A percentile compares a stretch with the other conserved stretches of the same genome.
These are phyloP conservation scores for Cygnus olor DNA, from an alignment of 2,797 vertebrate species.

Conservation along the genomic window DNA sequence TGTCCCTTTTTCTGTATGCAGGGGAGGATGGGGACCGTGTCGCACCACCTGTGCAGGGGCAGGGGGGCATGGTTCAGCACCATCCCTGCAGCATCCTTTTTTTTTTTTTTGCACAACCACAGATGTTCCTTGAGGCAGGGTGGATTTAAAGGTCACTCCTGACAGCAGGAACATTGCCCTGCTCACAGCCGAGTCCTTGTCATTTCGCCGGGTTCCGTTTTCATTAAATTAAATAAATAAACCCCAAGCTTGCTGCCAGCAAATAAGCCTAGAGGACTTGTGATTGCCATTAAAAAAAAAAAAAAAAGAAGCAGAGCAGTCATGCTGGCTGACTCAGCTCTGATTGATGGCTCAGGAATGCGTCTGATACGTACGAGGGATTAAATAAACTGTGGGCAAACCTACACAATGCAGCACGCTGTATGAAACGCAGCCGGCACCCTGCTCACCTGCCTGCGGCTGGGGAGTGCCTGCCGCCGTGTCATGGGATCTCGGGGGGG, in stretches of 20 bases:
- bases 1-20: neutral
- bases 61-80: fast-evolving
- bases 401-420: neutral
- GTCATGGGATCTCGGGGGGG: neutral
- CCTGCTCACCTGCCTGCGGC: conserved; percentile 17
- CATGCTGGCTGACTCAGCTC: conserved; percentile 63
- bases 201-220: neutral
- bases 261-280: conserved; percentile 14
- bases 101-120: neutral
- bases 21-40: fast-evolving
- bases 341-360: conserved; percentile 70
- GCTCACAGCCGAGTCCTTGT: neutral
- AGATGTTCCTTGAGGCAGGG: neutral
- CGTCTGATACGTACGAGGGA: conserved; percentile 43
- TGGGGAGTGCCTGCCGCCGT: neutral
- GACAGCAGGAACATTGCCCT: neutral
- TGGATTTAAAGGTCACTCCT: conserved; percentile 30
- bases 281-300: neutral
- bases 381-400: conserved; percentile 31
- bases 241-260: neutral
- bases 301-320: neutral
- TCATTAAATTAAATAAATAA: neutral
- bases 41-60: fast-evolving
- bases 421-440: neutral
- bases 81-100: neutral